Base-by-base conservation (phyloP, 2,797 vertebrate genomes). In the Numenius phaeopus region DNA sequence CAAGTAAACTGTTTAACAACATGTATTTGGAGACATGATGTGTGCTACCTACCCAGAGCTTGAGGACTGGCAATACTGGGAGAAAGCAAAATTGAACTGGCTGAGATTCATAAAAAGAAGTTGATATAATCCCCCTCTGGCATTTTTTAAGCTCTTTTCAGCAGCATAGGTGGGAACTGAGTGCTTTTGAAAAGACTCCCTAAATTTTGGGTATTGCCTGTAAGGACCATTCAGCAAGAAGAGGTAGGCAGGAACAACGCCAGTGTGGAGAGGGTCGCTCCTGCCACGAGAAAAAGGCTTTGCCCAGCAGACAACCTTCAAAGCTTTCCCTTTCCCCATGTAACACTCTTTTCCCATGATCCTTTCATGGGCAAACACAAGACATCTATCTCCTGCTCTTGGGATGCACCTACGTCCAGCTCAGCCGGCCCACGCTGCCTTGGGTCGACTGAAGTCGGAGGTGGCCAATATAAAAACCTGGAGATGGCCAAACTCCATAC, bases 231-330 rank as follows among this genome's bases (percentile, higher is more conserved):
- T 76, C 57, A 67, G 73, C 83, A 49, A 42, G 32, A 23, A 64
- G 32, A 30, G 62, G 39, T 0, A 34, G 50, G 52, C 37, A 85
- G 62, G 64, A 73, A 42, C 0, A 0, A 49, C 0, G 0, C 16
- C 34, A 34, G 0, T 1, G 1, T 2, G 14, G 17, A 39, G 24
- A 52, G n/a, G n/a, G 5, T n/a, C 14, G 4, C 14, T 85, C 47
- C 59, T 17, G 9, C 39, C 55, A 27, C 4, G 7, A 90, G 47
- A 15, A 46, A 54, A 67, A 52, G 57, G 23, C 44, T 92, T 66
- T 86, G 42, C 16, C 59, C 73, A 29, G 27, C 55, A 83, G 47
- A 34, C n/a, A 86, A 0, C 26, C 24, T 75, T 18, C 8, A 55
- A 77, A 39, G 32, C 29, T 49, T 73, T 46, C 22, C 40, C 17